Base-by-base conservation (phyloP, 2,888 invertebrate species). In the Amblyjoppa proteus region DNA sequence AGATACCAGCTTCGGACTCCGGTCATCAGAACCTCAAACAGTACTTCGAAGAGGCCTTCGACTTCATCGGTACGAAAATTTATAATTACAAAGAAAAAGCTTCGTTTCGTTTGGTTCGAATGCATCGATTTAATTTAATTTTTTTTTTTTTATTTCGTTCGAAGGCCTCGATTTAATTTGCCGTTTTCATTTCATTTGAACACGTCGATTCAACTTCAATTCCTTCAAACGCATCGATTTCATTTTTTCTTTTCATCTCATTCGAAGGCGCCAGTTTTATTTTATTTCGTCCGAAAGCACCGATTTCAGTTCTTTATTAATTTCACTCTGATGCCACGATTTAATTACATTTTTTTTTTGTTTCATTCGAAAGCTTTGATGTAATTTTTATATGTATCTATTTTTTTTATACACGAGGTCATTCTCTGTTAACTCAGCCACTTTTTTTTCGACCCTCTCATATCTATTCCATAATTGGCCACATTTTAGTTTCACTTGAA, bases 21-120 rank as follows among this genome's bases (percentile, higher is more conserved):
- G 97, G 97, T 73, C 97, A 97, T 92, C 97, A 98, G 94, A 98
- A 98, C 95, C 96, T 98, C 85, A 97, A 97, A 92, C 97, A 97
- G 95, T 97, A 97, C 95, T 98, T 98, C 95, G 97, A 97, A 93
- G 97, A 97, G 94, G 97, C 98, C 90, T 97, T 96, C 94, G 96
- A 97, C 92, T 98, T 97, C 94, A 98, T 98, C 91, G 97, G 97
- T 97, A 94, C 96, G 96, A 93, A 64, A 13, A 16, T 64, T 34
- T 64, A 11, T 6, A 16, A 64, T 31, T 5, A 5, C 51, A 25
- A 28, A 58, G 13, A 58, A 28, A 25, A 11, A 58, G 7, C 2
- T 20, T 1, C 20, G 9, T 56, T 56, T 56, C 11, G 1, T 56
- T 56, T 56, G 7, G 0, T 9, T 56, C 3, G 25, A 56, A n/a